A percentile compares a stretch with the other conserved stretches of the same genome.
phyloP scores from a whole-genome alignment of 2,888 invertebrate genomes.

The Criorhina ranunculi region DNA sequence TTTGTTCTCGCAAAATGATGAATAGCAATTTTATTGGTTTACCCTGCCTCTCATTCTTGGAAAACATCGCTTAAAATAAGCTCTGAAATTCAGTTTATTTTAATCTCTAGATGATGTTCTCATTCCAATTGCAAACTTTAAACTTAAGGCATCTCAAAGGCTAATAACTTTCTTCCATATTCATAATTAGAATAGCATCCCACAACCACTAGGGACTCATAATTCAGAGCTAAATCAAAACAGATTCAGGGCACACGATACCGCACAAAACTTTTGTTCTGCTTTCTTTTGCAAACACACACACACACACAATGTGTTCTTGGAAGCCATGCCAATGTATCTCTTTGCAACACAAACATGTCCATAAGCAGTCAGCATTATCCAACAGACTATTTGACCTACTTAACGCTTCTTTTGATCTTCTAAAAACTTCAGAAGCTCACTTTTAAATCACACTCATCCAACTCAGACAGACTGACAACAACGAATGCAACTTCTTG shows the following conservation, averaged over 20 bases:
- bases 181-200: constrained; percentile 3
- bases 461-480: constrained; percentile 16
- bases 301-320: neutral
- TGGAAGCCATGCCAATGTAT: constrained; percentile 13
- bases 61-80: no score
- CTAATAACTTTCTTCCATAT: neutral
- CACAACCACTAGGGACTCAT: neutral
- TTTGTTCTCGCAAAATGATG: no score
- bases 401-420: constrained; percentile 52
- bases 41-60: no score
- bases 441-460: constrained; percentile 21
- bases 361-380: neutral
- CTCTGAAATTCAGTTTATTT: no score
- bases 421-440: neutral
- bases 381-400: constrained; percentile 60
- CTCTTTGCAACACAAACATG: neutral
- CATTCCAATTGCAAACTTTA: no score
- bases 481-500: constrained; percentile 8
- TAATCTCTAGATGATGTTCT: no score
- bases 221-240: constrained; percentile 6
- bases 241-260: constrained; percentile 23
- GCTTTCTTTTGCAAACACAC: neutral
- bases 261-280: neutral
- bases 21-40: no score
- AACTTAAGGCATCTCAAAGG: no score